Evolutionary conservation across 2,113 vertebrate genomes (phyloP), one percentile per base, ranked within the genome.

Genomic region (Oncorhynchus kisutch): DNA sequence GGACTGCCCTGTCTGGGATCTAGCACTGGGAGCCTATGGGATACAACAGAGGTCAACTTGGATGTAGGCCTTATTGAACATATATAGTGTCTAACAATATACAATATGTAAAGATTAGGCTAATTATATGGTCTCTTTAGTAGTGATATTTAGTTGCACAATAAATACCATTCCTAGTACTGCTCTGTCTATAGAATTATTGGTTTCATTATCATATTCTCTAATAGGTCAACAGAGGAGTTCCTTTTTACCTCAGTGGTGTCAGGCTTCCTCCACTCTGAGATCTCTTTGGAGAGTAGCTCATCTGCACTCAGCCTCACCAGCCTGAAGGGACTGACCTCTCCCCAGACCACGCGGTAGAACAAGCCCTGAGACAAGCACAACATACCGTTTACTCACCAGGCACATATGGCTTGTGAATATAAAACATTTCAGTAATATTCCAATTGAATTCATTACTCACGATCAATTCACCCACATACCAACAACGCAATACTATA

Each of bases 281-380:
- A 96, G 1, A 98, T 92, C 60, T 98, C 97, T 85, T 95, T 99
- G 60, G 97, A 98, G 3, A 96, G 76, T 31, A 99, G 88, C 72
- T 98, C 98, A 79, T 99, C 98, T 4, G 97, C 95, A 77, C 96
- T 99, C 81, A 99, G 93, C 81, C 98, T 95, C 79, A 99, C 98
- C 24, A 99, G 92, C 78, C 95, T 95, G 76, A 95, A 96, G 75
- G 97, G 90, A 45, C 93, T 92, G 69, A 99, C 94, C 73, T 99
- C 96, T 60, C 95, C 95, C 54, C 94, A 94, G 72, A 99, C 91
- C 70, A 99, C 97, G 54, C 95, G 94, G 90, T 98, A 97, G 80
- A 99, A 99, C 75, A 99, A 91, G 0, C 98, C 98, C 97, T 99
- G 78, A 65, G 34, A 75, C 74, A 89, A 65, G 78, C 68, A 80